These are phyloP conservation scores for Gari tellinella DNA, from an alignment of 2,888 invertebrate species.

Conservation along the genomic window DNA sequence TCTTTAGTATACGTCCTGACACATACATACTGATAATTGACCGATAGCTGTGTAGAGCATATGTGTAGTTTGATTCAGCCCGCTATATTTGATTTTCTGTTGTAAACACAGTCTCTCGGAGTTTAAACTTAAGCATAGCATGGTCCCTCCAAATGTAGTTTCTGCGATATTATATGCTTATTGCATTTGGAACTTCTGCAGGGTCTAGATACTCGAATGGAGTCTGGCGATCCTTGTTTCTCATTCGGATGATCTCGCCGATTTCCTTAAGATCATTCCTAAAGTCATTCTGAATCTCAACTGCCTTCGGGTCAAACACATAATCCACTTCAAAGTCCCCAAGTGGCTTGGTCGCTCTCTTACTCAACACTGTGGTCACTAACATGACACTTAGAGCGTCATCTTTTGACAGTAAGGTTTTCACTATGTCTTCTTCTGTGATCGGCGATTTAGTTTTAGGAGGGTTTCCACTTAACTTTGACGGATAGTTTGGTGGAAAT, in stretches of 20 bases:
- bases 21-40: no score
- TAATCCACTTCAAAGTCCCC: slow-evolving; percentile 83
- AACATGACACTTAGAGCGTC: slow-evolving; percentile 81
- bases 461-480: slow-evolving; percentile 44
- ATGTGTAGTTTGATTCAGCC: no score
- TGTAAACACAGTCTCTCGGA: no score
- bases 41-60: no score
- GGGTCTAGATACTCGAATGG: slow-evolving; percentile 83
- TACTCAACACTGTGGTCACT: slow-evolving; percentile 81
- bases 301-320: slow-evolving; percentile 78
- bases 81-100: no score
- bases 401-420: slow-evolving; percentile 76
- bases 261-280: slow-evolving; percentile 78
- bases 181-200: slow-evolving; percentile 83
- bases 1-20: no score
- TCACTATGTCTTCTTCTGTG: slow-evolving; percentile 75
- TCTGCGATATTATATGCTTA: slow-evolving; percentile 77
- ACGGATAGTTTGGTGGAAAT: slow-evolving; percentile 75
- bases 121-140: no score
- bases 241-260: slow-evolving; percentile 75
- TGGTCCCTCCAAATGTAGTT: no score
- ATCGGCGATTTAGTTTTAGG: slow-evolving; percentile 57
- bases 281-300: slow-evolving; percentile 59
- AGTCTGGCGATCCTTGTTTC: slow-evolving; percentile 76
- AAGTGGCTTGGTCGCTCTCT: slow-evolving; percentile 78